These are phyloP conservation scores for Danaus plexippus DNA, from an alignment of 1,140 invertebrate genomes.

Conservation along the genomic window DNA sequence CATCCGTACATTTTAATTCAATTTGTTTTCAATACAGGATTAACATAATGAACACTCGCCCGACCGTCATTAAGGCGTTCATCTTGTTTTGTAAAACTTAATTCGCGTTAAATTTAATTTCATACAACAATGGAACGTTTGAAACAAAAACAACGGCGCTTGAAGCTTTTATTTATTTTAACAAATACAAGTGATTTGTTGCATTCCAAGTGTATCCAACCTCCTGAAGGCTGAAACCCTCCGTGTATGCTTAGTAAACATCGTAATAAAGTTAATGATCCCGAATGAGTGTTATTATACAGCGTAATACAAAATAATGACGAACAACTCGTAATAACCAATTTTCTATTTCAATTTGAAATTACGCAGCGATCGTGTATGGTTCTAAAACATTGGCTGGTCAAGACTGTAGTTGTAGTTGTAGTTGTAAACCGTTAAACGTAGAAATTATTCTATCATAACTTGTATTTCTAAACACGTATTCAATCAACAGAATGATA, in stretches of 20 bases:
- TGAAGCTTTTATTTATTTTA: slow-evolving; percentile 1
- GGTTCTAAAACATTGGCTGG: slow-evolving; percentile 11
- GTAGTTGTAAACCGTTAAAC: too few relatives aligned
- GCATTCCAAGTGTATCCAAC: slow-evolving; percentile 1
- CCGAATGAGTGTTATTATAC: slow-evolving; percentile 21
- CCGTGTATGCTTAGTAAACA: not conserved
- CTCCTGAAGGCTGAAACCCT: not conserved
- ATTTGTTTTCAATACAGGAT: too few relatives aligned
- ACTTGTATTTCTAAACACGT: too few relatives aligned
- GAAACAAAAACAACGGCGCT: too few relatives aligned
- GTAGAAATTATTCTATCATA: too few relatives aligned
- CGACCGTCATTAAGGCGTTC: slow-evolving; percentile 6
- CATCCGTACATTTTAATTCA: too few relatives aligned
- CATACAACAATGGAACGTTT: slow-evolving; percentile 2
- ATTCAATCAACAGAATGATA: too few relatives aligned
- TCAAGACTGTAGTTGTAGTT: not conserved
- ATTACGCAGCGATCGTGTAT: slow-evolving; percentile 26
- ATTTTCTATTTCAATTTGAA: slow-evolving; percentile 50
- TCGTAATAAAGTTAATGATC: slow-evolving; percentile 15
- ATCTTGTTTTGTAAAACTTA: slow-evolving; percentile 7
- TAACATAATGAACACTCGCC: slow-evolving; percentile 7
- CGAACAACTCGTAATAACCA: slow-evolving; percentile 32
- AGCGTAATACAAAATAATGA: slow-evolving; percentile 24
- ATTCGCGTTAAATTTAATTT: slow-evolving; percentile 7
- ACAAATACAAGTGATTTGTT: not conserved